Evolutionary conservation across 2,113 vertebrate genomes (phyloP), one percentile per base, ranked within the genome.

Genomic region (Baryphthengus martii): DNA sequence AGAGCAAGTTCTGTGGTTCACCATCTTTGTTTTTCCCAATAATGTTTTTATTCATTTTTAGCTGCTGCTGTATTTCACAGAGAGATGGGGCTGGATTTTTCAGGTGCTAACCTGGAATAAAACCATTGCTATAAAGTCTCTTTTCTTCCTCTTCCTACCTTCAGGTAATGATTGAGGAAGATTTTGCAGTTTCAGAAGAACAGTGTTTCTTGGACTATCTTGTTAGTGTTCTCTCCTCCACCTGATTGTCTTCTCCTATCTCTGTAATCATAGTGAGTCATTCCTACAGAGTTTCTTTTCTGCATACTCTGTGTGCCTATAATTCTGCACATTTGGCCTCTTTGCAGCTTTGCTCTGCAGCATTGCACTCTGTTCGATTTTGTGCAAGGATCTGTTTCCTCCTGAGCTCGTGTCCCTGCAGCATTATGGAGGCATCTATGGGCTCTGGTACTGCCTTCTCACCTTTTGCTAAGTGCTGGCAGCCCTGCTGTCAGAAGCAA

Each of bases 371-470:
- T 45, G 14, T 70, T 63, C 85, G 49, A 3, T 66, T 31, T 0
- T 9, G 49, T 21, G 35, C 3, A 10, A 66, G 45, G 15, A 53
- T 55, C 50, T 31, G n/a, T 79, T 83, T 76, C 37, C 63, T 75
- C 28, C n/a, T n/a, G 62, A 50, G 15, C n/a, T 37, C 1, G 6
- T 42, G 65, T 19, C 62, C n/a, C 65, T 39, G 40, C 50, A 72
- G 70, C 2, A 0, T 9, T 1, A 2, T 31, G 39, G 20, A 24
- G 37, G 50, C 42, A 37, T 29, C 3, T 0, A 4, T 3, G 24
- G 49, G 26, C 39, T 70, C 59, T 50, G 55, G 21, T 40, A 18
- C 24, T 44, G 47, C 59, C 52, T 44, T 17, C 66, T 49, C 4
- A 1, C 49, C 55, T 72, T 45, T 44, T 49, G 31, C 78, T 10